Evolutionary conservation across 2,888 invertebrate species (phyloP).

Genomic region (Notodonta dromedarius): DNA sequence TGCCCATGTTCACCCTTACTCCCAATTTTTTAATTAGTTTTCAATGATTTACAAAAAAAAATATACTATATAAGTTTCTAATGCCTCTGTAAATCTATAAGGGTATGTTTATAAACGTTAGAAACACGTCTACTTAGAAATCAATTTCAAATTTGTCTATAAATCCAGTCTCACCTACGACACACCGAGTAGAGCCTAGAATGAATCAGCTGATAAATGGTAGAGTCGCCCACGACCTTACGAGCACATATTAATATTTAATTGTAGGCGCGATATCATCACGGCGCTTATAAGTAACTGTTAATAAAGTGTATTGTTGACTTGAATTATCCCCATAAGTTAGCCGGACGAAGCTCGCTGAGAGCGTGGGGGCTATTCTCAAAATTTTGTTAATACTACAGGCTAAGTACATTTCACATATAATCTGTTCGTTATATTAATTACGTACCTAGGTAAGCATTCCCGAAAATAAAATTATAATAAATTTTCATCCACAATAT

Average conservation of each 20-base stretch:
- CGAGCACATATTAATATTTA: constrained; percentile 80
- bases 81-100: too few species aligned
- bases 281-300: constrained; percentile 75
- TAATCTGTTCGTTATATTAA: too few species aligned
- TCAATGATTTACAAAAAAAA: too few species aligned
- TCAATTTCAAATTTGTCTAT: constrained; percentile 10
- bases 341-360: constrained; percentile 58
- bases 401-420: too few species aligned
- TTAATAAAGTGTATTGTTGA: constrained; percentile 82
- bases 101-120: too few species aligned
- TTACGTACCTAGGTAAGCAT: too few species aligned
- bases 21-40: too few species aligned
- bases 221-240: constrained; percentile 63
- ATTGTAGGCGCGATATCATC: constrained; percentile 82
- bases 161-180: constrained; percentile 31
- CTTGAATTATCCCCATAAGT: constrained; percentile 80
- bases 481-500: too few species aligned
- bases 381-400: neutral
- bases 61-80: too few species aligned
- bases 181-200: constrained; percentile 7
- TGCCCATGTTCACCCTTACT: too few species aligned
- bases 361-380: constrained; percentile 53
- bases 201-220: constrained; percentile 64
- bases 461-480: too few species aligned
- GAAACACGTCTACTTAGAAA: too few species aligned